Base-by-base conservation (phyloP, 2,888 invertebrate genomes). In the Scaptodrosophila latifasciaeformis region DNA sequence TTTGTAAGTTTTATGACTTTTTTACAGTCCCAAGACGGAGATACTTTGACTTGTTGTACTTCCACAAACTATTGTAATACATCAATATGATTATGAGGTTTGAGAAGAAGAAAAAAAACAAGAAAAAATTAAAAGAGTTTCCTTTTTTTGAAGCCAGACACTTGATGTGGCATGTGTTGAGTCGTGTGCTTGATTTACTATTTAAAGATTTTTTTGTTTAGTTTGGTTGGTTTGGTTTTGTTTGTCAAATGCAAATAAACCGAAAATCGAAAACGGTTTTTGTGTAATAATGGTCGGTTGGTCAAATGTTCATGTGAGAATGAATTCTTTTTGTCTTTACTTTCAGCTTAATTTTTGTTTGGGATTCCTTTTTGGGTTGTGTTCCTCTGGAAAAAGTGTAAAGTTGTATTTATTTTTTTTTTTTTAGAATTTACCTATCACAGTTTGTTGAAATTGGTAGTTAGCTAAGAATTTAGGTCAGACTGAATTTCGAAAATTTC, bases 81-180 rank as follows among this genome's bases (percentile, higher is more conserved):
- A 81, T 77, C 79, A 77, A 80, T 80, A 77, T 70, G 64, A 76
- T 74, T 76, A 80, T 81, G 69, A 69, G 72, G 35, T 66, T 40
- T 52, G 53, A 42, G 51, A 62, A 59, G n/a, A n/a, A n/a, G n/a
- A n/a, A n/a, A n/a, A n/a, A n/a, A n/a, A n/a, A n/a, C n/a, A n/a
- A n/a, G n/a, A n/a, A n/a, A n/a, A n/a, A n/a, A n/a, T n/a, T n/a
- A n/a, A n/a, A 47, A 45, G 21, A 13, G 27, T 34, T 45, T 43
- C 37, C 9, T 10, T 21, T 19, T 13, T 7, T 31, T 19, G 47
- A 42, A 35, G 21, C 50, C 56, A 44, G 27, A 34, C 46, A 39
- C 46, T 19, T 50, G 48, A 29, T 64, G 58, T 74, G 78, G 75
- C 75, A 70, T 74, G 77, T 80, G 45, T 51, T 37, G 39, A 30